Base-by-base conservation (phyloP, 2,797 vertebrate species). In the Setipinna tenuifilis region DNA sequence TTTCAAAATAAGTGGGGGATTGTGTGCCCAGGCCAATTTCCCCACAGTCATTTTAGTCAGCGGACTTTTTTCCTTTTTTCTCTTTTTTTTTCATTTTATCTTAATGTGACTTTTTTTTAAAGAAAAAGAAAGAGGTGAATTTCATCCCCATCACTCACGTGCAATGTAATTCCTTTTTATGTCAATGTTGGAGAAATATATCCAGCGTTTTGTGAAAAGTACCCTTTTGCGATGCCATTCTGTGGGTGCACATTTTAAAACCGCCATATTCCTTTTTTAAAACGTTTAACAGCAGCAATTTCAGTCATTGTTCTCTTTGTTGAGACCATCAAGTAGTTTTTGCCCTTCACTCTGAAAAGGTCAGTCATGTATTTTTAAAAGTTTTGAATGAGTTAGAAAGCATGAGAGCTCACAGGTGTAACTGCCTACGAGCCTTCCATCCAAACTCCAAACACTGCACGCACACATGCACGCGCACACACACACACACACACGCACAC, bases 1-100 rank as follows among this genome's bases (percentile, higher is more conserved):
- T 94, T 93, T 91, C 90, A 89, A 93, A 92, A 78, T 78, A 78
- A 19, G 35, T 44, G 17, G 71, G 91, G 92, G 94, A 95, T 94
- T 95, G 94, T 94, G 91, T 92, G 91, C 93, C 91, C 93, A 91
- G 93, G 93, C 89, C 92, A 78, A 78, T 78, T 78, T 78, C 71
- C 44, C 31, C 35, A 78, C 31, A 78, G 71, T 78, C 35, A 17
- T 41, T 78, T 78, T 35, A 78, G 35, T 17, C 31, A 7, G 6
- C 6, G 44, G 71, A 35, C 31, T 35, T 75, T 41, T 44, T 75
- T 71, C 14, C 50, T 54, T 54, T 54, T 54, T 54, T 14, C 46
- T 54, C 50, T 14, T 54, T 54, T 9, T 35, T 75, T 17, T 10
- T 41, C 71, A 44, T 41, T 7, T 19, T 78, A 35, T 41, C 35